Evolutionary conservation across 2,888 invertebrate species (phyloP).

Genomic region (Sarcophaga variegata): DNA sequence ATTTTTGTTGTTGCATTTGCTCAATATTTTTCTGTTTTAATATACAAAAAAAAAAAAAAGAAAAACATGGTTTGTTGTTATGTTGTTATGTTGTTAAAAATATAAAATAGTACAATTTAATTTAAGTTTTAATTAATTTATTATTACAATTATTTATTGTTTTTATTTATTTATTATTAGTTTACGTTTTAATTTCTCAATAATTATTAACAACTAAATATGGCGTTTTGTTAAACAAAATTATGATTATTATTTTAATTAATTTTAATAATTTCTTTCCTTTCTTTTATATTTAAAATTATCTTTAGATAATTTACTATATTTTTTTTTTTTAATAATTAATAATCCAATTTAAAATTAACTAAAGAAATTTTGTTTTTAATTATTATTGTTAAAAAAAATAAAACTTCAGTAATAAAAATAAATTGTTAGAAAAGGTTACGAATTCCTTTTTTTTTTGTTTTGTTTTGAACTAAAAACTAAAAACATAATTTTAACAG

Average conservation of each 20-base stretch:
- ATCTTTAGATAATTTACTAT: neutral
- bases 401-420: too few relatives aligned
- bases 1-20: too few relatives aligned
- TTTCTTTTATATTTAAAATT: constrained; percentile 24
- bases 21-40: too few relatives aligned
- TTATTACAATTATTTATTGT: constrained; percentile 53
- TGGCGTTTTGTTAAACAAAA: constrained; percentile 74
- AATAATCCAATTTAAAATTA: constrained; percentile 22
- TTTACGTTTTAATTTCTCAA: constrained; percentile 1
- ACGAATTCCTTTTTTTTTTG: neutral
- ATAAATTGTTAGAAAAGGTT: neutral
- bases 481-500: constrained; percentile 28
- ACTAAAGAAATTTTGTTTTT: constrained; percentile 21
- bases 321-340: neutral
- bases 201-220: constrained; percentile 73
- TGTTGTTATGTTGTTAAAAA: too few relatives aligned
- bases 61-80: neutral
- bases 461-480: constrained; percentile 30
- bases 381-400: constrained; percentile 15
- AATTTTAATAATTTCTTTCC: constrained; percentile 42
- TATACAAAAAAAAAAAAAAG: too few relatives aligned
- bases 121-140: constrained; percentile 34
- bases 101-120: constrained; percentile 35
- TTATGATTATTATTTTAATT: constrained; percentile 49
- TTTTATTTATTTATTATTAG: neutral